Conservation (phyloP, 2,113 vertebrate species). For the Leptobrachium leishanense region DNA sequence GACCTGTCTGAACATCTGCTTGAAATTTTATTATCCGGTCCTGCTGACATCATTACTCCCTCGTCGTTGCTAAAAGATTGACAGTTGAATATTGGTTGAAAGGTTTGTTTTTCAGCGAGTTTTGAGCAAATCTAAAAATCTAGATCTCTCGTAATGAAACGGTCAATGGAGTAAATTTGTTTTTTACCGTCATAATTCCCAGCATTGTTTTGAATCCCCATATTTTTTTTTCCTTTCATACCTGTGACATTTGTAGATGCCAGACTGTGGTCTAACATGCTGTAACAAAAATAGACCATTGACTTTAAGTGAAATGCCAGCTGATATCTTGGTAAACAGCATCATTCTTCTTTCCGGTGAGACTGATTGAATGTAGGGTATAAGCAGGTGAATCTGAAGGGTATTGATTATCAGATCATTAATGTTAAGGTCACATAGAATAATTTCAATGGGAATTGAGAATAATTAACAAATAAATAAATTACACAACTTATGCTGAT, state of each 20-base stretch:
- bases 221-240: constrained; percentile 60
- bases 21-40: constrained; percentile 78
- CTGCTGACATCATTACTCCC: constrained; percentile 68
- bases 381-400: constrained; percentile 74
- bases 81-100: constrained; percentile 76
- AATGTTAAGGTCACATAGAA: constrained; percentile 83
- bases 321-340: constrained; percentile 91
- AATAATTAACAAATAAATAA: too few species aligned
- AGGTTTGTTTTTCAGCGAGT: constrained; percentile 50
- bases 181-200: constrained; percentile 57
- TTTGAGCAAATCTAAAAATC: not conserved
- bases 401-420: constrained; percentile 85
- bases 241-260: constrained; percentile 89
- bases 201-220: constrained; percentile 67
- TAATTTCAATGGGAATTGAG: constrained; percentile 26
- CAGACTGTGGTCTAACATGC: constrained; percentile 82
- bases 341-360: constrained; percentile 86
- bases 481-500: too few species aligned
- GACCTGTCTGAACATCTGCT: constrained; percentile 77
- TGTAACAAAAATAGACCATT: constrained; percentile 77
- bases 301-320: constrained; percentile 81
- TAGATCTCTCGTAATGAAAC: constrained; percentile 8
- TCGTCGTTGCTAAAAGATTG: constrained; percentile 70
- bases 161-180: constrained; percentile 55
- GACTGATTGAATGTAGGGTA: constrained; percentile 61